These are phyloP conservation scores for Melanostigma gelatinosum DNA, from an alignment of 2,113 vertebrate genomes.

Conservation along the genomic window DNA sequence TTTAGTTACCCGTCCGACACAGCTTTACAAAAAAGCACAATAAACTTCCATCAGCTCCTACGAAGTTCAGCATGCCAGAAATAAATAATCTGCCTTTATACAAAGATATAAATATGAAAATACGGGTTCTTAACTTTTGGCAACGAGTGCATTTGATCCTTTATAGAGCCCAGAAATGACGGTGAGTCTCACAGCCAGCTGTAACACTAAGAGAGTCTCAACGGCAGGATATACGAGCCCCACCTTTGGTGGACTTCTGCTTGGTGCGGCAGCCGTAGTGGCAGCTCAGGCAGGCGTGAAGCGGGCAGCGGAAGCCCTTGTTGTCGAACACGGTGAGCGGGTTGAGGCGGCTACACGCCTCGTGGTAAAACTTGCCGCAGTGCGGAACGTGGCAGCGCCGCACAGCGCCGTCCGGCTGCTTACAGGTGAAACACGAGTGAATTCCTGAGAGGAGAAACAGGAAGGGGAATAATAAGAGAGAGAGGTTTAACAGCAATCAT, in stretches of 20 bases:
- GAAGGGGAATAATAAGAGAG: too few relatives aligned
- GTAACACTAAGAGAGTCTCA: too few relatives aligned
- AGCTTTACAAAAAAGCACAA: too few relatives aligned
- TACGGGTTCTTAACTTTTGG: too few relatives aligned
- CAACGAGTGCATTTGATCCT: too few relatives aligned
- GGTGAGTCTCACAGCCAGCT: too few relatives aligned
- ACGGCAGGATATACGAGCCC: neutral
- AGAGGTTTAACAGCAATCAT: neutral
- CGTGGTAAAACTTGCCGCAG: constrained; percentile 97
- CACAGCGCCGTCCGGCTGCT: constrained; percentile 86
- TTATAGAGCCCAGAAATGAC: too few relatives aligned
- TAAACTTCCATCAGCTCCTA: too few relatives aligned
- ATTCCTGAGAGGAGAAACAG: constrained; percentile 80
- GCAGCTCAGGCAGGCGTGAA: constrained; percentile 94
- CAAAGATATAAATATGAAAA: too few relatives aligned
- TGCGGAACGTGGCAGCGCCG: constrained; percentile 91
- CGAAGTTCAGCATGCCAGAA: too few relatives aligned
- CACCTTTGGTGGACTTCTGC: constrained; percentile 91
- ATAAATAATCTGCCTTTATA: too few relatives aligned
- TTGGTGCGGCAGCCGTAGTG: constrained; percentile 88
- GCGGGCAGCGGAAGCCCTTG: constrained; percentile 94
- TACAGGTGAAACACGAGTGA: constrained; percentile 93
- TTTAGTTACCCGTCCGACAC: too few relatives aligned
- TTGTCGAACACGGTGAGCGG: constrained; percentile 91
- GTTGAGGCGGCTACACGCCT: constrained; percentile 89